phyloP scores from a whole-genome alignment of 2,888 invertebrate species.

The Drosophila siamana region DNA sequence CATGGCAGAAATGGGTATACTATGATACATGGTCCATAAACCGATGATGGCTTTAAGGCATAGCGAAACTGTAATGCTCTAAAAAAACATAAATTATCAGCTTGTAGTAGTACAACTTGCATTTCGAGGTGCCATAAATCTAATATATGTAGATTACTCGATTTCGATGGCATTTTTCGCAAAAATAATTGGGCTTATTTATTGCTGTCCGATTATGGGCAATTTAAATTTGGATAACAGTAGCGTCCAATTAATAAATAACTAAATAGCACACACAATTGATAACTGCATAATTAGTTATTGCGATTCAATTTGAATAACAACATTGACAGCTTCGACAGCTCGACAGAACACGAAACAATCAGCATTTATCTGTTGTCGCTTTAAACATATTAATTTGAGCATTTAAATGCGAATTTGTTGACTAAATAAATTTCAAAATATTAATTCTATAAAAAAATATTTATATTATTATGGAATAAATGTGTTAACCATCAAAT shows the following conservation, averaged over 20 bases:
- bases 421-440: neutral
- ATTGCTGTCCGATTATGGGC: neutral
- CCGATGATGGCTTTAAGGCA: constrained; percentile 24
- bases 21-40: constrained; percentile 57
- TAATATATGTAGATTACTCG: neutral
- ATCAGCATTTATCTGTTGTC: neutral
- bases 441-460: neutral
- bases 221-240: neutral
- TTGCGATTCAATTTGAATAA: neutral
- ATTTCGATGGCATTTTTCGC: neutral
- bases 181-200: neutral
- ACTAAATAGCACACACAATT: neutral
- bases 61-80: constrained; percentile 37
- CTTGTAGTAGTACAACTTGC: neutral
- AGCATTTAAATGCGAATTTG: neutral
- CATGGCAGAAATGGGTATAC: constrained; percentile 62
- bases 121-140: neutral
- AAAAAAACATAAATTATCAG: constrained; percentile 13
- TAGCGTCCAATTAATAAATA: neutral
- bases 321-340: neutral
- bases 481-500: too few relatives aligned
- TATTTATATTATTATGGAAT: too few relatives aligned
- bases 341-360: neutral
- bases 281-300: neutral
- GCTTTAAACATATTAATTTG: neutral